Conservation (phyloP, 1,140 invertebrate genomes). For the Cotesia vestalis region DNA sequence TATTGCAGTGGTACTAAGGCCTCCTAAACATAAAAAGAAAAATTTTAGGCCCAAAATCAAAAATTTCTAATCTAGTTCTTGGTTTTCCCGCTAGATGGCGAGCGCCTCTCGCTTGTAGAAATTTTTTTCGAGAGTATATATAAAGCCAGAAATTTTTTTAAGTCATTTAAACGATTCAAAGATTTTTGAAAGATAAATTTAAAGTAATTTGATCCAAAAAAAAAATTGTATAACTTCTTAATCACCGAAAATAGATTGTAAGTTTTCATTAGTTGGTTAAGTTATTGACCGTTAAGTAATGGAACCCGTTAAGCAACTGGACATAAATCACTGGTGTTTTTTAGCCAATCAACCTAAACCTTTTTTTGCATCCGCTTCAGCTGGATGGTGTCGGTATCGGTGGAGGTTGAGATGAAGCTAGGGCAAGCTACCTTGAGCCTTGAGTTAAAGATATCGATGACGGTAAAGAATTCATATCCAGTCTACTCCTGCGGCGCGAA, state of each 20-base stretch:
- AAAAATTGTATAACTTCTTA: too few species aligned
- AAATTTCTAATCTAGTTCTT: too few species aligned
- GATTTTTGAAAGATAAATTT: too few species aligned
- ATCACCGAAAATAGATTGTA: too few species aligned
- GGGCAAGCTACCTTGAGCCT: neutral
- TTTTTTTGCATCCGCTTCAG: slow-evolving; percentile 37
- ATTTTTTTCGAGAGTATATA: too few species aligned
- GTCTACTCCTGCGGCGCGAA: slow-evolving; percentile 41
- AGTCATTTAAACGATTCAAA: too few species aligned
- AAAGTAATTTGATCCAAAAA: too few species aligned
- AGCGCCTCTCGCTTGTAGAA: too few species aligned
- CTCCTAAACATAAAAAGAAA: slow-evolving; percentile 72
- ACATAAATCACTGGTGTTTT: slow-evolving; percentile 46
- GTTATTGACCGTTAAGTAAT: too few species aligned
- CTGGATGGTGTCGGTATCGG: neutral
- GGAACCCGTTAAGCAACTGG: slow-evolving; percentile 40
- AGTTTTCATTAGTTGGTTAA: too few species aligned
- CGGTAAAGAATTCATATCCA: slow-evolving; percentile 1
- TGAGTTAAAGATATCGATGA: slow-evolving; percentile 6
- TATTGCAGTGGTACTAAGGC: slow-evolving; percentile 90
- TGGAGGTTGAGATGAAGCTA: slow-evolving; percentile 30
- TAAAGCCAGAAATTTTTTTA: too few species aligned
- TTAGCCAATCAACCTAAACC: slow-evolving; percentile 56
- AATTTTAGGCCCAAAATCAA: neutral
- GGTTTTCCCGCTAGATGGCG: too few species aligned